These are phyloP conservation scores for Amorpha juglandis DNA, from an alignment of 2,888 invertebrate species.

Conservation along the genomic window DNA sequence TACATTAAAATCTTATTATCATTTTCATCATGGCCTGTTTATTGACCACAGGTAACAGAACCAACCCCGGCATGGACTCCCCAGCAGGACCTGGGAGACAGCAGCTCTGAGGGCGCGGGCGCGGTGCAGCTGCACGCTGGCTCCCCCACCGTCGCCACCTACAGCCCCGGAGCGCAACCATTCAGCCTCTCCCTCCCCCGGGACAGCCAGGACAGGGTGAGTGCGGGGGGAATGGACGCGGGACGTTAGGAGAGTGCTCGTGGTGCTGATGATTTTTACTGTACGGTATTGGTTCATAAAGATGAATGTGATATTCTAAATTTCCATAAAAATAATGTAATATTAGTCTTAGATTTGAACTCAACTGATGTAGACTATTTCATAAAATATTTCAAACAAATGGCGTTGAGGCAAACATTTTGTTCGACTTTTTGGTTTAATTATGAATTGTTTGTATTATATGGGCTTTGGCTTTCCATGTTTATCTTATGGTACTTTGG, in stretches of 20 bases:
- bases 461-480: too few species aligned
- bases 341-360: too few species aligned
- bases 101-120: constrained; percentile 78
- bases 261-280: constrained; percentile 22
- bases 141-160: constrained; percentile 55
- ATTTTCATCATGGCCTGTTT: not conserved
- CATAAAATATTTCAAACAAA: too few species aligned
- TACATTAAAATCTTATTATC: too few species aligned
- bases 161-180: constrained; percentile 84
- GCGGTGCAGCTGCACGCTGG: constrained; percentile 40
- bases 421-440: too few species aligned
- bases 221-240: constrained; percentile 42
- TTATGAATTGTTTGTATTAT: too few species aligned
- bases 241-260: constrained; percentile 58
- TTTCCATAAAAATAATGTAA: too few species aligned
- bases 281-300: too few species aligned
- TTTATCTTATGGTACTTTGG: too few species aligned
- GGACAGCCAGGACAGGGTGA: constrained; percentile 80
- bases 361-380: too few species aligned
- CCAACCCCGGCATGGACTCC: constrained; percentile 88
- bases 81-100: constrained; percentile 92
- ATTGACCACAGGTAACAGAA: constrained; percentile 46
- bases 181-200: constrained; percentile 91
- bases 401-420: too few species aligned
- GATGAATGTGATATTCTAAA: too few species aligned